Evolutionary conservation across 2,113 vertebrate species (phyloP).

Genomic region (Notothenia coriiceps): DNA sequence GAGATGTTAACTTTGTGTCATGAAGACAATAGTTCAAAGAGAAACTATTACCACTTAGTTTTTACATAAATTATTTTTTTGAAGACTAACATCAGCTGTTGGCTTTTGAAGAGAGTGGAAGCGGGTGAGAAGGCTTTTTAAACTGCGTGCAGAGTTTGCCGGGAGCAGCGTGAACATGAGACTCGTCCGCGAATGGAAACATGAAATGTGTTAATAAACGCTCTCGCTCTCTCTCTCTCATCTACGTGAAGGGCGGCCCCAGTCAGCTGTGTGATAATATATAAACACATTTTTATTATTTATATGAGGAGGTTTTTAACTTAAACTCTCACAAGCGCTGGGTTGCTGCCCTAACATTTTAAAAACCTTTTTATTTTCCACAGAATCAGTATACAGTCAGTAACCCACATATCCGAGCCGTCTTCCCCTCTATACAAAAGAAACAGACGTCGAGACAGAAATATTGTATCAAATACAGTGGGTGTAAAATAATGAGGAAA

Average conservation of each 20-base stretch:
- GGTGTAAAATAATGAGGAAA: conserved; percentile 72
- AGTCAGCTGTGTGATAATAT: conserved; percentile 83
- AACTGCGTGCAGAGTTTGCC: conserved; percentile 67
- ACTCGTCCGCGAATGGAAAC: conserved; percentile 62
- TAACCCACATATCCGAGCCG: conserved; percentile 81
- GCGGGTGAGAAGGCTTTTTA: conserved; percentile 79
- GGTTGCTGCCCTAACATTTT: conserved; percentile 81
- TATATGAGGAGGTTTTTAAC: conserved; percentile 88
- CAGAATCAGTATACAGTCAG: conserved; percentile 78
- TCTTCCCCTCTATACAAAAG: conserved; percentile 81
- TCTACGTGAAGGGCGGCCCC: conserved; percentile 78
- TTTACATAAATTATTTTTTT: conserved; percentile 88
- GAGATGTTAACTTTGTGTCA: conserved; percentile 75
- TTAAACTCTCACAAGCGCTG: conserved; percentile 81
- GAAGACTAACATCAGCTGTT: conserved; percentile 83
- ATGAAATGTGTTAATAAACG: conserved; percentile 70
- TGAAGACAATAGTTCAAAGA: conserved; percentile 78
- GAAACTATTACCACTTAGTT: conserved; percentile 85
- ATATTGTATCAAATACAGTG: conserved; percentile 75
- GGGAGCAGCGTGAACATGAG: conserved; percentile 72
- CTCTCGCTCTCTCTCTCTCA: conserved; percentile 57
- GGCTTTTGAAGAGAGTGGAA: conserved; percentile 77
- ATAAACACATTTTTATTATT: conserved; percentile 89
- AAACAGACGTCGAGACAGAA: conserved; percentile 59
- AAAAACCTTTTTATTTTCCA: conserved; percentile 78